These are phyloP conservation scores for Brachymystax lenok DNA, from an alignment of 2,797 vertebrate genomes.

Conservation along the genomic window DNA sequence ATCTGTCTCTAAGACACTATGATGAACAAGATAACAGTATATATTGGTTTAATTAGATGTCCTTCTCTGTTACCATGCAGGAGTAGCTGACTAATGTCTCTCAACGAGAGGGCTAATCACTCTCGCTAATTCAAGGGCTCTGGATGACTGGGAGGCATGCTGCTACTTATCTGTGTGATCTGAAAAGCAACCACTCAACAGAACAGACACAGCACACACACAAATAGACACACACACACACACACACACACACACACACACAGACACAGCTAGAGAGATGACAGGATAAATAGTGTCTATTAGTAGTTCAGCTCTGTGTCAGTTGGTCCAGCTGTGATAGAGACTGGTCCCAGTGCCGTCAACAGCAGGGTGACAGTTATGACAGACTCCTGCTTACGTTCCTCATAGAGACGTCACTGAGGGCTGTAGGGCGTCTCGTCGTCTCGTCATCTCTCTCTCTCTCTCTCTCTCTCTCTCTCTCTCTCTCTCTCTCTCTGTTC, in stretches of 20 bases:
- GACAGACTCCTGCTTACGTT: not conserved
- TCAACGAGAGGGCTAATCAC: slow-evolving; percentile 8
- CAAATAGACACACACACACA: not conserved
- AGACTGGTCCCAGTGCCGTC: not conserved
- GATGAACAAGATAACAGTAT: slow-evolving; percentile 8
- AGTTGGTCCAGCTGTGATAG: not conserved
- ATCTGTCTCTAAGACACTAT: not conserved
- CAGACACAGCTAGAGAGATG: not conserved
- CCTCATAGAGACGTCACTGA: not conserved
- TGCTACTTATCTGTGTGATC: not conserved
- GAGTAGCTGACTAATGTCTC: not conserved
- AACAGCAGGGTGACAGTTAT: not conserved
- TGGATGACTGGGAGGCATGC: slow-evolving; percentile 1
- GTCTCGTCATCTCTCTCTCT: no score
- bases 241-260: not conserved
- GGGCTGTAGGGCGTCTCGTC: not conserved
- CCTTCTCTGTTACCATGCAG: not conserved
- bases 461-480: not conserved
- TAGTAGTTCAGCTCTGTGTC: not conserved
- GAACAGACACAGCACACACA: not conserved
- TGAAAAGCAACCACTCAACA: not conserved
- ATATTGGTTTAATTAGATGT: not conserved
- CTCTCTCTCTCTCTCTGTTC: not conserved
- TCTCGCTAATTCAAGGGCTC: slow-evolving; percentile 2
- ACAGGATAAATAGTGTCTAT: not conserved